Evolutionary conservation across 2,888 invertebrate species (phyloP).

Genomic region (Amphipyra tragopoginis): DNA sequence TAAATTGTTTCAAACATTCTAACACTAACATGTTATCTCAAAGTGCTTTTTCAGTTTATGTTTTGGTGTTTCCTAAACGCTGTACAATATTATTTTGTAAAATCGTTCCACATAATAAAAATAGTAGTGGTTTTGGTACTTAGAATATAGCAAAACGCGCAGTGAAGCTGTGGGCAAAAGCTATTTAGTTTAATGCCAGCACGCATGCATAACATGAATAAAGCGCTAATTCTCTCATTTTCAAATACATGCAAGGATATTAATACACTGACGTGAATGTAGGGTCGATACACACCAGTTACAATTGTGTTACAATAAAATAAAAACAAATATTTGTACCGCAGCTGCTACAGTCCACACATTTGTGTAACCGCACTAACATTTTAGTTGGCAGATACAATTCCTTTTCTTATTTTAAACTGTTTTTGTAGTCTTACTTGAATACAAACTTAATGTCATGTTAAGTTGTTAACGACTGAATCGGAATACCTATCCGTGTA

Average conservation of each 20-base stretch:
- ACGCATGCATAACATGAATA: constrained; percentile 51
- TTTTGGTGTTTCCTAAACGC: not conserved
- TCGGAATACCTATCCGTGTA: constrained; percentile 11
- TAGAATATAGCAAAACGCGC: constrained; percentile 26
- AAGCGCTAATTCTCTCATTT: constrained; percentile 55
- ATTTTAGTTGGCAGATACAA: constrained; percentile 44
- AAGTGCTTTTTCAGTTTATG: constrained; percentile 6
- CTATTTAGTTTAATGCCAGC: constrained; percentile 49
- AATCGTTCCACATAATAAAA: not conserved
- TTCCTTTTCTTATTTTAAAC: constrained; percentile 50
- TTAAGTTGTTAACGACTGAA: constrained; percentile 41
- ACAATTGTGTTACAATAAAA: constrained; percentile 39
- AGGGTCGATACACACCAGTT: constrained; percentile 29
- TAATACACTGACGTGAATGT: constrained; percentile 46
- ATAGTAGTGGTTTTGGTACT: not conserved
- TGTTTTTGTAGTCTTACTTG: constrained; percentile 26
- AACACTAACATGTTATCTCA: constrained; percentile 13
- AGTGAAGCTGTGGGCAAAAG: constrained; percentile 34
- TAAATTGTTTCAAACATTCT: constrained; percentile 42
- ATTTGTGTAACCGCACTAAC: constrained; percentile 21
- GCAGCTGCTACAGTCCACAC: constrained; percentile 43
- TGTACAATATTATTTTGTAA: no score
- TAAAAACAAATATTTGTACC: constrained; percentile 32
- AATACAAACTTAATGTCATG: constrained; percentile 21
- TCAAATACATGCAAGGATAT: constrained; percentile 49